Evolutionary conservation across 2,888 invertebrate genomes (phyloP).

Genomic region (Chloroclystis v-ata): DNA sequence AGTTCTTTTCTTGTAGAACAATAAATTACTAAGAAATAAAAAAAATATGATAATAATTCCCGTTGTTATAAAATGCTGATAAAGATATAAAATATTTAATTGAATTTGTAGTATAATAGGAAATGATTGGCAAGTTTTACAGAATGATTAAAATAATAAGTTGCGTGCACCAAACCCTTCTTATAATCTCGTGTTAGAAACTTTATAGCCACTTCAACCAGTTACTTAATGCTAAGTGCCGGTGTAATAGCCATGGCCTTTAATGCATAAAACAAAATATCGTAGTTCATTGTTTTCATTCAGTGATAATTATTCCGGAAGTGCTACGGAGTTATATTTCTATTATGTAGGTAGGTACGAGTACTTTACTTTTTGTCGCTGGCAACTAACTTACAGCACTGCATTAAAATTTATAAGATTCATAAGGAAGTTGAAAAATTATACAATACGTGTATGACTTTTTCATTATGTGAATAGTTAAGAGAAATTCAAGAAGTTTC

Average conservation of each 20-base stretch:
- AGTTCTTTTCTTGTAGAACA: too few relatives aligned
- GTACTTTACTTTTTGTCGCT: not conserved
- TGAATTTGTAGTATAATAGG: too few relatives aligned
- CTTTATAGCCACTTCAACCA: constrained; percentile 21
- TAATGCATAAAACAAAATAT: constrained; percentile 16
- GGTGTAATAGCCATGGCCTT: constrained; percentile 9
- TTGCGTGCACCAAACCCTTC: constrained; percentile 14
- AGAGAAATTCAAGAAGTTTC: too few relatives aligned
- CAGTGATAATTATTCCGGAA: not conserved
- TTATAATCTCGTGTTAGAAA: constrained; percentile 22
- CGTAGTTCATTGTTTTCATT: constrained; percentile 12
- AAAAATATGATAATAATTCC: too few relatives aligned
- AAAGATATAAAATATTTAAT: too few relatives aligned
- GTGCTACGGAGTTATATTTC: not conserved
- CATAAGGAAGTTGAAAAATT: too few relatives aligned
- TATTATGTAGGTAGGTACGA: not conserved
- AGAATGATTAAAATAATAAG: constrained; percentile 15
- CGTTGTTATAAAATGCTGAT: too few relatives aligned
- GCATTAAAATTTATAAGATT: too few relatives aligned
- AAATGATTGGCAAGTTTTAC: constrained; percentile 17
- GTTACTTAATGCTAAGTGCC: not conserved
- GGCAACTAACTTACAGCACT: too few relatives aligned
- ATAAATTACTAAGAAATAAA: too few relatives aligned
- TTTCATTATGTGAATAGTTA: too few relatives aligned
- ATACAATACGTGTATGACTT: too few relatives aligned